These are phyloP conservation scores for Oncorhynchus clarkii DNA, from an alignment of 2,113 vertebrate species.

Conservation along the genomic window DNA sequence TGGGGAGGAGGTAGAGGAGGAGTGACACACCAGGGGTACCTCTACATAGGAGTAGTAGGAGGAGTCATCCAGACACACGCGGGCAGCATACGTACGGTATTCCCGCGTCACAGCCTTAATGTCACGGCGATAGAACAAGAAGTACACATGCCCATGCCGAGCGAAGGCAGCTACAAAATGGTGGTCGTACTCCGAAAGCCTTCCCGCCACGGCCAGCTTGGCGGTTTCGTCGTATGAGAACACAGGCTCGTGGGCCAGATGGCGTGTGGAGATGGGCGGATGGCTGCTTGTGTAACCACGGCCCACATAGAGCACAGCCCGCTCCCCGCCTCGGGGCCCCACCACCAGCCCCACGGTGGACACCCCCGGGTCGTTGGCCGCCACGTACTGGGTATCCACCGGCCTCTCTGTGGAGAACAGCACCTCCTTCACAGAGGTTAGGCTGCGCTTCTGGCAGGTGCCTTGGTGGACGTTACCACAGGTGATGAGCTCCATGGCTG, in stretches of 20 bases:
- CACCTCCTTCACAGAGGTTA: slow-evolving; percentile 71
- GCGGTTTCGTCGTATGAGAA: slow-evolving; percentile 97
- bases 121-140: slow-evolving; percentile 91
- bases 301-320: slow-evolving; percentile 89
- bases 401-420: slow-evolving; percentile 86
- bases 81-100: slow-evolving; percentile 87
- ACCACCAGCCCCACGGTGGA: slow-evolving; percentile 90
- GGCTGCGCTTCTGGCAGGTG: slow-evolving; percentile 89
- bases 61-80: slow-evolving; percentile 88
- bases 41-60: slow-evolving; percentile 97
- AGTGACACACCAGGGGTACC: slow-evolving; percentile 83
- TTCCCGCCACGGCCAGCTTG: slow-evolving; percentile 86
- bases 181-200: slow-evolving; percentile 93
- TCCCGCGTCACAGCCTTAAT: slow-evolving; percentile 84
- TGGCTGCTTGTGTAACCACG: slow-evolving; percentile 92
- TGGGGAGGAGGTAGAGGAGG: slow-evolving; percentile 25
- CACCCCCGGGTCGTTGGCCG: slow-evolving; percentile 88
- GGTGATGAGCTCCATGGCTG: slow-evolving; percentile 81
- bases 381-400: slow-evolving; percentile 94
- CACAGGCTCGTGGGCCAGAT: slow-evolving; percentile 82
- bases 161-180: slow-evolving; percentile 89
- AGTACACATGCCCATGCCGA: slow-evolving; percentile 80
- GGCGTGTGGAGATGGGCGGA: slow-evolving; percentile 91
- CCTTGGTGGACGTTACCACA: slow-evolving; percentile 95
- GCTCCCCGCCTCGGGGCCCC: slow-evolving; percentile 68